Evolutionary conservation across 2,113 vertebrate species (phyloP).

Genomic region (Panthera uncia): DNA sequence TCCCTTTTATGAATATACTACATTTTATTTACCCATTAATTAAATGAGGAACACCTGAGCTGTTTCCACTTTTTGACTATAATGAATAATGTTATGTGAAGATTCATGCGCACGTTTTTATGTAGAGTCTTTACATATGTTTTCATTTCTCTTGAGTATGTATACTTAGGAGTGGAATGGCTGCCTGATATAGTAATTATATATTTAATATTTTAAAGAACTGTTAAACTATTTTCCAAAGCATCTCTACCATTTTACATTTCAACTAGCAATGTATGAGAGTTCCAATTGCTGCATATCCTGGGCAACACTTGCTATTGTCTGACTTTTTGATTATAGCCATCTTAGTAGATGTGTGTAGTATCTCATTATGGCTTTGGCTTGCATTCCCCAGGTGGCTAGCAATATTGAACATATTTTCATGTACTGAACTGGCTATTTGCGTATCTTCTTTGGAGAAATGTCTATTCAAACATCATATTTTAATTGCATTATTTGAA

Average conservation of each 20-base stretch:
- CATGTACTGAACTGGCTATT: background rate
- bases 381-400: background rate
- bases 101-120: background rate
- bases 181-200: background rate
- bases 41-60: background rate
- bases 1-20: background rate
- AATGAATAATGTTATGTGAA: background rate
- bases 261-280: background rate
- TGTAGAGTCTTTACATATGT: background rate
- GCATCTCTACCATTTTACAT: background rate
- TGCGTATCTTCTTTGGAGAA: constrained; percentile 17
- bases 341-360: background rate
- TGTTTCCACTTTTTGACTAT: background rate
- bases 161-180: background rate
- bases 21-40: background rate
- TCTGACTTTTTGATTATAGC: background rate
- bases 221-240: background rate
- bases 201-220: background rate
- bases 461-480: background rate
- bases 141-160: constrained; percentile 12
- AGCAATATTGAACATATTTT: background rate
- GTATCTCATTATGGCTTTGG: background rate
- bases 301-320: background rate
- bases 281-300: background rate
- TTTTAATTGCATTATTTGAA: background rate